Evolutionary conservation across 2,797 vertebrate species (phyloP), one percentile per base, ranked within the genome.

Genomic region (Phalloptychus januarius): DNA sequence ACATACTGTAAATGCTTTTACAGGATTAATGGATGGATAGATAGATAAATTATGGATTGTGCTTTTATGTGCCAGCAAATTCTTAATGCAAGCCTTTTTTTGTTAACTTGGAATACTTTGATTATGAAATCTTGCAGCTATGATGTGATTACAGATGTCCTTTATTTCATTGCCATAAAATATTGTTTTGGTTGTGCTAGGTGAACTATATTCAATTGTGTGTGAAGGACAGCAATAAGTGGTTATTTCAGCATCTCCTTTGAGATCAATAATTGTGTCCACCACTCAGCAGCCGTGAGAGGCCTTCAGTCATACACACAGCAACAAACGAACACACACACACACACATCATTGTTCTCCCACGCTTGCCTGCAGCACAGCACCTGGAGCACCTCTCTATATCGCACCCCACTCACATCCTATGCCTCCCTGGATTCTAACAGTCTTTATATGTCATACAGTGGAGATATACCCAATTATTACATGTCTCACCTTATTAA

Each of bases 211-310:
- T 81, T 23, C 56, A 1, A 15, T n/a, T 79, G 75, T 73, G 23
- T 77, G 65, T 80, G 82, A 75, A 45, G 25, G 72, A 75, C 74
- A 44, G 25, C 20, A 87, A 85, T 83, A 78, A 83, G 72, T 79
- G 72, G 33, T 75, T 88, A 75, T 86, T 87, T 85, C 79, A 73
- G 63, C 75, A 82, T 84, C 81, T 88, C 52, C 85, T 69, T 67
- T 67, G 78, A 76, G 85, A 92, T 93, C 90, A 90, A 91, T 91
- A 90, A 83, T 78, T 80, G 81, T 78, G 81, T 89, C 84, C 89
- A 82, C 58, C 56, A 69, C 84, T 86, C 78, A 79, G 88, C 79
- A 76, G 74, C 77, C 83, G 72, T 74, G 72, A 87, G 75, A 88
- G 79, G 74, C 85, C 72, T 87, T 85, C 79, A 76, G 82, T 79